Conservation (phyloP, 23 tunicate species). For the Trididemnum miniatum region DNA sequence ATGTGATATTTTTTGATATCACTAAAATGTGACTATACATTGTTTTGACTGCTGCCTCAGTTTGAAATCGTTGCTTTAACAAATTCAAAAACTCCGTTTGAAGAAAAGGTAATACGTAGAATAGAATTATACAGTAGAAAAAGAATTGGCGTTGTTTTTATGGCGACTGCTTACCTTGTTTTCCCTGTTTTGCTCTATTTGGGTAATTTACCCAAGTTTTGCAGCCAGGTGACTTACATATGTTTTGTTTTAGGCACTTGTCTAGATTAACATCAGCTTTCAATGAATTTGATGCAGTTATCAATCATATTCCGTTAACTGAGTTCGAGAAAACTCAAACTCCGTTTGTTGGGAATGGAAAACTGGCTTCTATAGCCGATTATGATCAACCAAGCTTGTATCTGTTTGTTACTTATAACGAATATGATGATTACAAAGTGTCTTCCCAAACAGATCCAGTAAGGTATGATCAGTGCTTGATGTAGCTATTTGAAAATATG, state of each 20-base stretch:
- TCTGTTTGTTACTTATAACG: conserved; percentile 31
- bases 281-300: conserved; percentile 43
- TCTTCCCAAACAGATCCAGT: neutral
- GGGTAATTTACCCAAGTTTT: neutral
- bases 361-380: conserved; percentile 52
- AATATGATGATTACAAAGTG: neutral
- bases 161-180: neutral
- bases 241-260: conserved; percentile 39
- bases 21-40: too few species aligned
- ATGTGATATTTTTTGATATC: too few species aligned
- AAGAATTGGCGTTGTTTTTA: neutral
- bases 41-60: too few species aligned
- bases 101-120: too few species aligned
- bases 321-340: conserved; percentile 20
- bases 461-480: too few species aligned
- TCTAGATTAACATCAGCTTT: conserved; percentile 13
- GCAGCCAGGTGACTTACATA: too few species aligned
- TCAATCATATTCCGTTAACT: conserved; percentile 14
- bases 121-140: neutral
- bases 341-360: conserved; percentile 92
- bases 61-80: too few species aligned
- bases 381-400: conserved; percentile 49
- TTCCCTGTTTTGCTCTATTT: neutral
- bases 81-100: too few species aligned
- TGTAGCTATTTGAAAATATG: too few species aligned